Evolutionary conservation across 2,113 vertebrate species (phyloP), one percentile per base, ranked within the genome.

Genomic region (Triplophysa rosa): DNA sequence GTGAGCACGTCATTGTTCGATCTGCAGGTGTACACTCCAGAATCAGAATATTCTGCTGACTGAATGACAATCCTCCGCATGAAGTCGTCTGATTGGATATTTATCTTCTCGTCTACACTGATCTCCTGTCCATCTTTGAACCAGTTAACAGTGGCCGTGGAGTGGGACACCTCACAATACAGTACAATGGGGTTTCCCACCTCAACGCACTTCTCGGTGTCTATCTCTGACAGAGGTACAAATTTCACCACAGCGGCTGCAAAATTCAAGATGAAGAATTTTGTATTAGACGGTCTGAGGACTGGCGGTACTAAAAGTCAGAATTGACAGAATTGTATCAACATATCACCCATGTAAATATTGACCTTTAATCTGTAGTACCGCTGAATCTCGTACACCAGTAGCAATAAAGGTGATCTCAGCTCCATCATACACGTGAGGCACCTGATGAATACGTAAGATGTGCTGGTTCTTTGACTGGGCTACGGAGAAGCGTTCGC

Each of bases 381-480:
- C 82, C 0, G 96, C 93, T 0, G 94, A 95, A 82, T 97, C 94
- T 40, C 85, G 85, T 45, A 98, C 91, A 0, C 89, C 88, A 0
- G 92, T 90, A 0, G 95, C 94, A 40, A 93, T 89, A 2, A 98
- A 98, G 7, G 92, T 94, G 16, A 98, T 84, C 80, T 94, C 92
- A 1, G 94, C 86, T 5, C 90, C 86, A 0, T 89, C 90, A 17
- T 97, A 93, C 0, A 78, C 61, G 16, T 84, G 59, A 7, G 0
- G 59, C 0, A 80, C 87, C 0, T 84, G 84, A 12, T 13, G 88
- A 75, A 98, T 92, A 29, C 89, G 81, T 84, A 98, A 84, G 0
- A 83, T 91, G 84, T 98, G 96, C 40, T 89, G 87, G 0, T 58
- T 91, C 69, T 93, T 90, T 0, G 29, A 88, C 12, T 83, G 91